phyloP scores from a whole-genome alignment of 1,140 invertebrate genomes.

The Bemisia tabaci region DNA sequence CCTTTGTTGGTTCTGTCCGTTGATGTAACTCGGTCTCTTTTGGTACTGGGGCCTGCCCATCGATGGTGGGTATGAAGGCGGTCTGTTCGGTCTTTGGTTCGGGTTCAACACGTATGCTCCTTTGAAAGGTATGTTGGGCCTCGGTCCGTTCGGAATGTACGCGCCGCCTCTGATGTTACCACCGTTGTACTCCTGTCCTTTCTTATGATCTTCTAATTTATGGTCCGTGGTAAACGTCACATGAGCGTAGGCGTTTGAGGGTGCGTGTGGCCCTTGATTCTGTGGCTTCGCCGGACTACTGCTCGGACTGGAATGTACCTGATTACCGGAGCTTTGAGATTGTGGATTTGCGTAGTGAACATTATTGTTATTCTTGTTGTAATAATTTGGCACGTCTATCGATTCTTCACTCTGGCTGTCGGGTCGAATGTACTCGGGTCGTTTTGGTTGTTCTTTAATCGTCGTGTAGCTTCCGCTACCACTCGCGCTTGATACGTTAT shows the following conservation, averaged over 20 bases:
- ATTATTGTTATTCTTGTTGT: neutral
- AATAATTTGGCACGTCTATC: neutral
- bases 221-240: neutral
- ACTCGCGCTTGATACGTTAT: neutral
- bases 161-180: neutral
- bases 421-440: neutral
- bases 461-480: neutral
- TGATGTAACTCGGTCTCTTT: slow-evolving; percentile 5
- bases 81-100: slow-evolving; percentile 1
- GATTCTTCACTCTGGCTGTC: neutral
- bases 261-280: neutral
- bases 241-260: slow-evolving; percentile 3
- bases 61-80: slow-evolving; percentile 3
- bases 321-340: neutral
- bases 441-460: neutral
- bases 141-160: neutral
- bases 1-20: slow-evolving; percentile 1
- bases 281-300: neutral
- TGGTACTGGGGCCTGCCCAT: slow-evolving; percentile 14
- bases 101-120: slow-evolving; percentile 1
- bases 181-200: neutral
- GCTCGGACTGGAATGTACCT: neutral
- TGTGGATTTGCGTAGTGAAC: neutral
- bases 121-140: slow-evolving; percentile 7
- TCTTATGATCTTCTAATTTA: neutral